Conservation (phyloP, 2,888 invertebrate genomes). For the Caenorhabditis sp. region DNA sequence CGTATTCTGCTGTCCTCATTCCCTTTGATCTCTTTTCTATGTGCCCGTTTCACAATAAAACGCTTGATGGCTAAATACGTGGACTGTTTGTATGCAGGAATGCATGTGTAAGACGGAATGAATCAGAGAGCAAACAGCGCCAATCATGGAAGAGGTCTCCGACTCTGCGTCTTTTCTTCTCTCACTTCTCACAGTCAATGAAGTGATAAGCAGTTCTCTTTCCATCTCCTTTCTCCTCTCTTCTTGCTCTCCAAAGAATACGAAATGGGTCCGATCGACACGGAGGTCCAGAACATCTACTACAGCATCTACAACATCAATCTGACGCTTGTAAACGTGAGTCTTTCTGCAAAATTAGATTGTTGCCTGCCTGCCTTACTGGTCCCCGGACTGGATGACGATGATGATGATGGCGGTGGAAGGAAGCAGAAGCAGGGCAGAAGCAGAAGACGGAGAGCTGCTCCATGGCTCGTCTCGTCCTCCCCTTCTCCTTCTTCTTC, state of each 20-base stretch:
- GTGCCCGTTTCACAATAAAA: conserved; percentile 35
- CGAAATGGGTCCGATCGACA: conserved; percentile 66
- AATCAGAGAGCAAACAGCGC: conserved; percentile 56
- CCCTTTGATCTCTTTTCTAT: conserved; percentile 27
- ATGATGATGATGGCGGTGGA: too few species aligned
- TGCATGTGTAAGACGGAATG: conserved; percentile 23
- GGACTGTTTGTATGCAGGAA: conserved; percentile 1
- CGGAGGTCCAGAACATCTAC: conserved; percentile 69
- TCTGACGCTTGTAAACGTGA: conserved; percentile 62
- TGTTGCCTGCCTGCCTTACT: neutral
- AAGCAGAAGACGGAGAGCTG: too few species aligned
- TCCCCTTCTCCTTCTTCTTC: neutral
- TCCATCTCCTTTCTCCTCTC: conserved; percentile 6
- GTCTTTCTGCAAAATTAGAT: conserved; percentile 48
- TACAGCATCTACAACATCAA: conserved; percentile 68
- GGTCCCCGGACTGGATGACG: neutral
- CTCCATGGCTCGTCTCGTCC: too few species aligned
- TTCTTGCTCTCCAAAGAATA: neutral
- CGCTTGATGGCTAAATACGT: neutral
- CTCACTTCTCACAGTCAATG: conserved; percentile 22
- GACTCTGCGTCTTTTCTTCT: conserved; percentile 7
- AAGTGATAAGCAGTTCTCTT: conserved; percentile 47
- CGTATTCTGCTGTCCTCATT: conserved; percentile 29
- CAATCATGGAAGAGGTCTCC: conserved; percentile 1
- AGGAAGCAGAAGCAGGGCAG: neutral